phyloP scores from a whole-genome alignment of 2,113 vertebrate genomes.

The Tenrec ecaudatus region DNA sequence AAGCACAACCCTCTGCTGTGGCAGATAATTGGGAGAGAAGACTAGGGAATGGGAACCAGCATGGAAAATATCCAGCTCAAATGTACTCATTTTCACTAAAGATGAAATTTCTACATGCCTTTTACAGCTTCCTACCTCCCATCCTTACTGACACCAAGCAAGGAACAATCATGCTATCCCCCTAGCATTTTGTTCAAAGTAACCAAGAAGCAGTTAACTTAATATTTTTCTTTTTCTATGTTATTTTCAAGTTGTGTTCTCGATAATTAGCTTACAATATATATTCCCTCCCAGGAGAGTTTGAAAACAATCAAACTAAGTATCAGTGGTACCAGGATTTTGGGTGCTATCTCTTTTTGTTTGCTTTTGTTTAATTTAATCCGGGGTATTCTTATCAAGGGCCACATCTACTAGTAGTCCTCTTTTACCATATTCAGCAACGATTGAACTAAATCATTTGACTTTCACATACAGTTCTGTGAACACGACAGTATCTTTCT shows the following conservation, averaged over 20 bases:
- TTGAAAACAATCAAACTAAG: neutral
- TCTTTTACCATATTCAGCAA: neutral
- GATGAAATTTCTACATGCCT: neutral
- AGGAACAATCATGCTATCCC: neutral
- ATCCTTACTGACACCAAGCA: neutral
- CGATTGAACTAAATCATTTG: neutral
- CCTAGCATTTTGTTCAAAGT: neutral
- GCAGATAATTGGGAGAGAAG: neutral
- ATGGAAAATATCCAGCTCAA: neutral
- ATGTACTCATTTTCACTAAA: neutral
- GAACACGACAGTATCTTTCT: neutral
- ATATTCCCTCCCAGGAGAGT: neutral
- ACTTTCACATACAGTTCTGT: neutral
- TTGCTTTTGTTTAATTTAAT: neutral
- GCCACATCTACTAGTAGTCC: neutral
- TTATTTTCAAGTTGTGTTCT: neutral
- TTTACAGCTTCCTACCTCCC: neutral
- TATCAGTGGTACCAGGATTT: neutral
- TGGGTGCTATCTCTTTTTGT: too few relatives aligned
- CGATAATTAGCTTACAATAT: neutral
- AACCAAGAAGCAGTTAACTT: constrained; percentile 10
- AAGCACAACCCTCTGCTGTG: neutral
- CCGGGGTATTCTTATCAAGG: neutral
- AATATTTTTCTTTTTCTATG: neutral
- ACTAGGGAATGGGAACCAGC: neutral